phyloP scores from a whole-genome alignment of 2,797 vertebrate species.

The Australoheros facetus region DNA sequence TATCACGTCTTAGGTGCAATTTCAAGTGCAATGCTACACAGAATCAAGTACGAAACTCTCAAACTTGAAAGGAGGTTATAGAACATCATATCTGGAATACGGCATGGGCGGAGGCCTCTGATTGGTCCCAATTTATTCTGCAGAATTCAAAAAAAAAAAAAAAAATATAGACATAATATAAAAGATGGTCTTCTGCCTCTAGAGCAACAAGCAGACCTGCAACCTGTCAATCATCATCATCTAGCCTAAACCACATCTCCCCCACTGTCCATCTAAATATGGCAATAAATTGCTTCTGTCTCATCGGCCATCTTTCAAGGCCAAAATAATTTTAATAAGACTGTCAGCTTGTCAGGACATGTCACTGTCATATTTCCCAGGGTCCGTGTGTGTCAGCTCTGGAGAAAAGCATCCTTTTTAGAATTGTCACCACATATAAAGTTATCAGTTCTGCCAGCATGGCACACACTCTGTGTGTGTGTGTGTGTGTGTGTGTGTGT shows the following conservation, averaged over 20 bases:
- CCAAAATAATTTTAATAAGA: slow-evolving; percentile 16
- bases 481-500: too few relatives aligned
- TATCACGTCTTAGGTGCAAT: not conserved
- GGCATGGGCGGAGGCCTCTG: not conserved
- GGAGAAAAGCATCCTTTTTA: not conserved
- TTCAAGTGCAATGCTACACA: not conserved
- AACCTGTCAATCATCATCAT: slow-evolving; percentile 7
- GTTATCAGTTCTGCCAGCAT: not conserved
- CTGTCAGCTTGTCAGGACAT: slow-evolving; percentile 11
- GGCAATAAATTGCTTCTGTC: not conserved
- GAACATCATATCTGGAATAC: not conserved
- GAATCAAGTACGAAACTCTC: not conserved
- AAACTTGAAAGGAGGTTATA: not conserved
- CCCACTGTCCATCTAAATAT: not conserved
- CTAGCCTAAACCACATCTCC: not conserved
- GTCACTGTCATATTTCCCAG: not conserved
- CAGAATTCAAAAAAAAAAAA: not conserved
- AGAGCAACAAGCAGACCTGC: not conserved
- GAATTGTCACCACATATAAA: not conserved
- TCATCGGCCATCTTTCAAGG: slow-evolving; percentile 7
- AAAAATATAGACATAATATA: not conserved
- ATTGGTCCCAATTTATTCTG: not conserved
- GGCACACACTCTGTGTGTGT: not conserved
- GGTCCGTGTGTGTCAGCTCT: not conserved
- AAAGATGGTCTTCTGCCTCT: not conserved